Evolutionary conservation across 2,113 vertebrate genomes (phyloP).

Genomic region (Machaerirhynchus nigripectus): DNA sequence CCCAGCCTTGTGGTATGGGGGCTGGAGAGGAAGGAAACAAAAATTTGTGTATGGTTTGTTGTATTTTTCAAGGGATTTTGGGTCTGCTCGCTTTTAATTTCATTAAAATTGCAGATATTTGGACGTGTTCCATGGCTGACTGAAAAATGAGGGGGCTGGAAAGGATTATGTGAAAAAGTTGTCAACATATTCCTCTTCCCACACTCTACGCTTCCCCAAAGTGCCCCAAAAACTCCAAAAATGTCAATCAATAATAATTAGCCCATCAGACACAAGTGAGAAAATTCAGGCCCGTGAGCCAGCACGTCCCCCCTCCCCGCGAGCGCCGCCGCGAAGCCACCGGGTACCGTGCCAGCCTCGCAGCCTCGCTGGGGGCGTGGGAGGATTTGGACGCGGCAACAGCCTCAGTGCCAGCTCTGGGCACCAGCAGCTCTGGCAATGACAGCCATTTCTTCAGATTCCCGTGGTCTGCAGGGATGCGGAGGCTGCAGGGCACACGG

Average conservation of each 20-base stretch:
- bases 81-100: conserved; percentile 7
- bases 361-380: background rate
- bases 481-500: background rate
- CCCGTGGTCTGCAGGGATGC: fast-evolving
- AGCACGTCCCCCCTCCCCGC: fast-evolving
- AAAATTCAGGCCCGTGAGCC: background rate
- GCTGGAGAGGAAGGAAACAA: background rate
- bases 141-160: conserved; percentile 57
- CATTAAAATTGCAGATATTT: conserved; percentile 50
- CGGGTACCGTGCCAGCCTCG: background rate
- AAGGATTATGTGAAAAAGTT: conserved; percentile 61
- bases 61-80: background rate
- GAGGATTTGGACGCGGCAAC: background rate
- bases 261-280: background rate
- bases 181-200: conserved; percentile 65
- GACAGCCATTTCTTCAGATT: background rate
- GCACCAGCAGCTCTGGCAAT: background rate
- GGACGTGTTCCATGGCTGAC: conserved; percentile 12
- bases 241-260: conserved; percentile 54
- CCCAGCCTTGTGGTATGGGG: fast-evolving
- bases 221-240: conserved; percentile 25
- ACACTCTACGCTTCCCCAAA: conserved; percentile 24
- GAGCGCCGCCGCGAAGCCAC: fast-evolving
- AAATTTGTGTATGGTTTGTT: background rate
- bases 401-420: background rate